A percentile compares a stretch with the other conserved stretches of the same genome.
phyloP scores from a whole-genome alignment of 53 echinoderm and acorn worm species.

The Antedon mediterranea region DNA sequence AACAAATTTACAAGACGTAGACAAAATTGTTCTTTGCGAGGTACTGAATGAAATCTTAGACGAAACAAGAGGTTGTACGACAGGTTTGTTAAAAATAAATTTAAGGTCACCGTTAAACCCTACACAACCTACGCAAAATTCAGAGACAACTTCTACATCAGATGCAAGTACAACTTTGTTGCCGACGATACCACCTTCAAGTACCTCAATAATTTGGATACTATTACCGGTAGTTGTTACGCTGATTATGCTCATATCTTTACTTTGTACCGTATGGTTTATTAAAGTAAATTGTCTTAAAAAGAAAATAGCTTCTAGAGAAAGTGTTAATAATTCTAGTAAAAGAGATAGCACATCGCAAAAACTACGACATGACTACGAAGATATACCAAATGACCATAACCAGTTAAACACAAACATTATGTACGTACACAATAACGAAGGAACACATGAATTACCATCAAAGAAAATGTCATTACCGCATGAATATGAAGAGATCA shows the following conservation, averaged over 20 bases:
- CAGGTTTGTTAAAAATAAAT: neutral
- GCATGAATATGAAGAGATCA: neutral
- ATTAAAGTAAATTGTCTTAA: neutral
- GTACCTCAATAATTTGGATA: neutral
- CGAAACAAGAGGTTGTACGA: neutral
- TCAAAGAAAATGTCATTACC: neutral
- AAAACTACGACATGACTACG: neutral
- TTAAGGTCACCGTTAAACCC: neutral
- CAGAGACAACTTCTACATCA: neutral
- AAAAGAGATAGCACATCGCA: no score
- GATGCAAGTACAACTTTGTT: no score
- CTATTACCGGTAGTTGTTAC: neutral
- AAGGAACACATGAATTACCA: no score
- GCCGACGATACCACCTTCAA: no score
- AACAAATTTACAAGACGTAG: neutral
- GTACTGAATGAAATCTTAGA: neutral
- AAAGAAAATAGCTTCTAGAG: neutral
- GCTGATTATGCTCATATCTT: neutral
- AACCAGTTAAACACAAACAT: neutral
- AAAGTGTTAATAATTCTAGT: no score
- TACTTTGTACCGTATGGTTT: neutral
- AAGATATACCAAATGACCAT: neutral
- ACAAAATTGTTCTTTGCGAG: neutral
- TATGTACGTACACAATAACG: no score
- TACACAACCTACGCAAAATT: neutral